Base-by-base conservation (phyloP, 2,113 vertebrate species). In the Corydoras maculifer region DNA sequence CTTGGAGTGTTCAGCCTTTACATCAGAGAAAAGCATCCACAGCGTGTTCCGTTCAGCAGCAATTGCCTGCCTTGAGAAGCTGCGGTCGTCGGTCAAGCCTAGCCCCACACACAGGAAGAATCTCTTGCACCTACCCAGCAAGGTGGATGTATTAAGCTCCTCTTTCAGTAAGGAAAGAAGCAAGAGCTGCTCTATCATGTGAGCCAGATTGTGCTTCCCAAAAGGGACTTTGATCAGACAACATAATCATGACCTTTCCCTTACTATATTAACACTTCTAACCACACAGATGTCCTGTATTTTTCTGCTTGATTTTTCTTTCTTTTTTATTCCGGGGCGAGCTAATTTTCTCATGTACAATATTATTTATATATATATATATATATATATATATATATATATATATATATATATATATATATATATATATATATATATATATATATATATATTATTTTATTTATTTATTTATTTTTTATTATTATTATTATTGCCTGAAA, bases 111-210 rank as follows among this genome's bases (percentile, higher is more conserved):
- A 91, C 25, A 90, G 93, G 12, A 96, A 96, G 86, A 89, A 94
- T 69, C 90, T 97, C 49, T 91, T 96, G 60, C 93, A 93, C 75
- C 88, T 95, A 57, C 91, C 94, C 82, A 93, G 92, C 84, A 92
- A 88, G 80, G 90, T 91, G 0, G 94, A 95, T 77, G 88, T 95
- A 77, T 90, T 95, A 83, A 92, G 93, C 75, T 93, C 93, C 48
- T 88, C 94, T 77, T 93, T 96, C 85, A 92, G 90, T 87, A 96
- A 95, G 83, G 92, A 97, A 75, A 95, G 93, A 77, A 92, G 93
- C 83, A 95, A 91, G 85, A 94, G 93, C 85, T 98, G 95, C 85
- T 91, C 91, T 2, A 82, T 98, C 82, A 98, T 98, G 95, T 98
- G 91, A 96, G 83, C 60, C 30, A 51, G 62, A 49, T 50, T 55